Conservation (phyloP, 1,140 invertebrate species). For the Eubasilissa regina region DNA sequence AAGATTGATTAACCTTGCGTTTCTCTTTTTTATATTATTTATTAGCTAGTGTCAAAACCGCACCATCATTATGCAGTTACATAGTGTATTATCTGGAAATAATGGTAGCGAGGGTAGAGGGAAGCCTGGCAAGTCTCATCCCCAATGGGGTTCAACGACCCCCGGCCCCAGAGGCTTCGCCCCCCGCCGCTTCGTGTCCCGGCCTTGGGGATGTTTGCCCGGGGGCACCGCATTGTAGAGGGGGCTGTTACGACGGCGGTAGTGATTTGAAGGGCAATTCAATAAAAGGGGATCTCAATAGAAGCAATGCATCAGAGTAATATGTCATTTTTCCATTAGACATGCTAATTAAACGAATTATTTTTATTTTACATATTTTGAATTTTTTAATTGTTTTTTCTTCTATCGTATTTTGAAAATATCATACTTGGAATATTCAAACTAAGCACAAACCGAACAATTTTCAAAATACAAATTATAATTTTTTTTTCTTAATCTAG, state of each 20-base stretch:
- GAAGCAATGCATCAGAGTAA: no score
- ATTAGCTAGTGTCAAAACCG: no score
- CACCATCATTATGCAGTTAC: no score
- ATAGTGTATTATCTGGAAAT: no score
- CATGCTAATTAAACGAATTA: no score
- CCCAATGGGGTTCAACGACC: conserved; percentile 36
- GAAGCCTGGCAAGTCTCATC: conserved; percentile 37
- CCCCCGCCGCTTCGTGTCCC: conserved; percentile 17
- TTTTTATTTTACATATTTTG: neutral
- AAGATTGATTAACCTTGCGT: no score
- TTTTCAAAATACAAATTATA: no score
- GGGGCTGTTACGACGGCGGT: conserved; percentile 2
- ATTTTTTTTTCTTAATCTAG: no score
- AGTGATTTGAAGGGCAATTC: neutral
- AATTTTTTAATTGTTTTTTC: neutral
- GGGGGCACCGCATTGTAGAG: conserved; percentile 13
- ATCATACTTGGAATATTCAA: no score
- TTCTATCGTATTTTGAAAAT: neutral
- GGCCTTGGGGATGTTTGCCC: conserved; percentile 45
- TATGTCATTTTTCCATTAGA: no score
- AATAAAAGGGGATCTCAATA: neutral
- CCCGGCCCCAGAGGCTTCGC: conserved; percentile 17
- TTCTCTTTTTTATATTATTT: no score
- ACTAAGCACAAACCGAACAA: no score
- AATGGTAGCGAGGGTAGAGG: neutral